Conservation (phyloP, 92 coral and sea anemone species). For the Metridium senile region DNA sequence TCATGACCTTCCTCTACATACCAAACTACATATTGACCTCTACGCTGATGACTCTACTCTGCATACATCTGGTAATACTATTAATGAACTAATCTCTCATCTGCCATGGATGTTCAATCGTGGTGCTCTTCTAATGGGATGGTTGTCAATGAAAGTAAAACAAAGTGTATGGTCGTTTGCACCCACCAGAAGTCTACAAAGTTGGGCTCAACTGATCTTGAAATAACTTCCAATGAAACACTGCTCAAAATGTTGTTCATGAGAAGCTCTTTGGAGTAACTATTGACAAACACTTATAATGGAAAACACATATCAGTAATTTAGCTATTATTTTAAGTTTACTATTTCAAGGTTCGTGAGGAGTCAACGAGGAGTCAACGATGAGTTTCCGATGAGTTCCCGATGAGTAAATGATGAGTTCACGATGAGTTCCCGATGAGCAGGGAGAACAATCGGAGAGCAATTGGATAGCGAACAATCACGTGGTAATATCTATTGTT, state of each 20-base stretch:
- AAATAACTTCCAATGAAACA: background rate
- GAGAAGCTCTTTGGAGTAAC: slow-evolving; percentile 21
- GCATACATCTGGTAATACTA: background rate
- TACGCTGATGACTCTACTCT: slow-evolving; percentile 7
- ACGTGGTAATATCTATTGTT: too few species aligned
- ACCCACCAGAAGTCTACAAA: background rate
- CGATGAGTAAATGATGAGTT: too few species aligned
- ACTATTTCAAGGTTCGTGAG: too few species aligned
- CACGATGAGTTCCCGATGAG: too few species aligned
- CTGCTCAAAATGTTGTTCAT: background rate
- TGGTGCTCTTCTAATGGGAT: background rate
- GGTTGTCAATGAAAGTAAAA: slow-evolving; percentile 1
- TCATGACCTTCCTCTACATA: background rate
- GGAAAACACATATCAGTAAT: slow-evolving; percentile 25
- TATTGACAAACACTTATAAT: slow-evolving; percentile 35
- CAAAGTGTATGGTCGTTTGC: background rate
- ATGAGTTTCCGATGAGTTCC: too few species aligned
- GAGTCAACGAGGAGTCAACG: too few species aligned
- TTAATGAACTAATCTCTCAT: background rate
- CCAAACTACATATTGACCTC: background rate
- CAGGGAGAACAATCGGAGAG: too few species aligned
- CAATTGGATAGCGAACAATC: too few species aligned
- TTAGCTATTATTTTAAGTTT: slow-evolving; percentile 7
- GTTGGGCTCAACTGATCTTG: background rate
- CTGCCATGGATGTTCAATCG: background rate